Percentiles rank a stretch among this genome's conserved stretches.
These are phyloP conservation scores for Leuciscus waleckii DNA, from an alignment of 2,797 vertebrate genomes.

Conservation along the genomic window DNA sequence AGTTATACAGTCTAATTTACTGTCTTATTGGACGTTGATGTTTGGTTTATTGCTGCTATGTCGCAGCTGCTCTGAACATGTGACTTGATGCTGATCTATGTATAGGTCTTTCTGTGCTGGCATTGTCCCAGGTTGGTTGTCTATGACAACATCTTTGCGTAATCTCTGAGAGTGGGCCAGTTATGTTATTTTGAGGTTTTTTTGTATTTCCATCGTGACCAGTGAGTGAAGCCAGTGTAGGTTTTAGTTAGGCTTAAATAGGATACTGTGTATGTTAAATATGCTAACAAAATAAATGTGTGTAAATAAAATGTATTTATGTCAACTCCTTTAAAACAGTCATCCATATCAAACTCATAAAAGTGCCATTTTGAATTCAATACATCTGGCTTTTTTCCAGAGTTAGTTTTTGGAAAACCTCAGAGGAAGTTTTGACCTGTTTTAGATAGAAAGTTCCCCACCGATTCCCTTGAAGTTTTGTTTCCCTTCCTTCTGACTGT, in stretches of 20 bases:
- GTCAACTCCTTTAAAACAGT: neutral
- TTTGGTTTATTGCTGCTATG: conserved; percentile 21
- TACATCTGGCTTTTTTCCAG: neutral
- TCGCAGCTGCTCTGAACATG: conserved; percentile 28
- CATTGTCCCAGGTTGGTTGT: neutral
- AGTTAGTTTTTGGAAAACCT: neutral
- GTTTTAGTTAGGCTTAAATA: neutral
- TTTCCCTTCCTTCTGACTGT: neutral
- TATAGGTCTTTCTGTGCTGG: conserved; percentile 27
- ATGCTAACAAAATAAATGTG: neutral
- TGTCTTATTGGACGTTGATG: conserved; percentile 4
- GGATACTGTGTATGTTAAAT: neutral
- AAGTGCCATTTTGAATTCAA: neutral
- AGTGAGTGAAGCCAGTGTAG: neutral
- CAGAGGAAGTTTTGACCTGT: neutral
- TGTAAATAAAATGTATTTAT: neutral
- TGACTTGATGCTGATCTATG: conserved; percentile 26
- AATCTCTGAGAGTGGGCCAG: neutral
- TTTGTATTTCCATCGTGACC: neutral
- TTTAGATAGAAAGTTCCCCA: neutral
- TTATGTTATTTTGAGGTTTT: neutral
- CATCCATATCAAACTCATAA: neutral
- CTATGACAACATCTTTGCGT: neutral
- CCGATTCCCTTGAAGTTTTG: neutral
- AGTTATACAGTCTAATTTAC: neutral